Evolutionary conservation across 1,140 invertebrate species (phyloP), one percentile per base, ranked within the genome.

Genomic region (Holcopasites calliopsidis): DNA sequence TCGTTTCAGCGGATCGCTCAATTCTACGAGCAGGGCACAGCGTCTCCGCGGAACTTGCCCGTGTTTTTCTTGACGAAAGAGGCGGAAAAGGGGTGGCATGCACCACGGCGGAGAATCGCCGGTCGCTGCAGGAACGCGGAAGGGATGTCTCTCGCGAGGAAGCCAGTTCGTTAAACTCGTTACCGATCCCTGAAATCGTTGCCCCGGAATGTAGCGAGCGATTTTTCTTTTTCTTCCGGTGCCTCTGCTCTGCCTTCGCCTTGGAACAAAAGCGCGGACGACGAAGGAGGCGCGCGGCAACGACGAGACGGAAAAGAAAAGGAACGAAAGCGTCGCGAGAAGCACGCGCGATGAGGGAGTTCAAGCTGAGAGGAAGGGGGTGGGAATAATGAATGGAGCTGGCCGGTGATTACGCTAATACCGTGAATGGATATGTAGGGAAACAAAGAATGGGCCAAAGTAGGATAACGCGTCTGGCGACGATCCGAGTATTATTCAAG

Each of bases 121-220:
- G 44, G 11, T n/a, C 49, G 42, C n/a, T 35, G 50, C 35, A 65
- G 60, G 77, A 79, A 80, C 77, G 77, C 71, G 79, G 79, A 81
- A 81, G 77, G 64, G 71, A 79, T 61, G 38, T 31, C 42, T 66
- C 35, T 71, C 62, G 66, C 31, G 55, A 33, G 50, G 72, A 76
- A 71, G 66, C 58, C 79, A 80, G 80, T 82, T 82, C 75, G 73
- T 82, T 82, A 82, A 80, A 82, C 80, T 80, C 65, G 78, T 82
- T 82, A 80, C 78, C 66, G 78, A 82, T 81, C 72, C 60, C 66
- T 81, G 77, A 76, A 80, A 80, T 70, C 60, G 42, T 57, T 50
- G 57, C 42, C 23, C 55, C 49, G 76, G 57, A 68, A 50, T 60
- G 58, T 52, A 47, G 35, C 58, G n/a, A 11, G 26, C 38, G 38